Conservation (phyloP, 2,113 vertebrate species). For the Harpagus bidentatus region DNA sequence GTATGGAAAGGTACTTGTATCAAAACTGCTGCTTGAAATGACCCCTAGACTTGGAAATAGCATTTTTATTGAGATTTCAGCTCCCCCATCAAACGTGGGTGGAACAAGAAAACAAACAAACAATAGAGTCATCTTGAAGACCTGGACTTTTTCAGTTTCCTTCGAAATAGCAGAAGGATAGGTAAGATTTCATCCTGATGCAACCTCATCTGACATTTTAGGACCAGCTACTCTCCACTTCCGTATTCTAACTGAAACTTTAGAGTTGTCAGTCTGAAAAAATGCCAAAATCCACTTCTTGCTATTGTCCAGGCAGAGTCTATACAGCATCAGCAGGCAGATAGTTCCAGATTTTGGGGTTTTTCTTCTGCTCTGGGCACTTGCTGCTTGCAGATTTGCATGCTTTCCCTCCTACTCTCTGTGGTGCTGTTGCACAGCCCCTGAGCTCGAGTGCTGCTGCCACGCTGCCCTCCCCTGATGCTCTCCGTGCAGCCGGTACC, state of each 20-base stretch:
- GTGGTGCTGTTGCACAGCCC: neutral
- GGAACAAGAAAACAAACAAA: neutral
- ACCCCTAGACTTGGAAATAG: neutral
- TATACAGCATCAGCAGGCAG: neutral
- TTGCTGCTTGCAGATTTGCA: neutral
- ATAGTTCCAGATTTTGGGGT: fast-evolving
- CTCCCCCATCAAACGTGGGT: neutral
- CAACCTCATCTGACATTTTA: neutral
- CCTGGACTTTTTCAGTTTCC: neutral
- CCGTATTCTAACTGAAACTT: neutral
- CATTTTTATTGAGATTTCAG: neutral
- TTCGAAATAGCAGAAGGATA: neutral
- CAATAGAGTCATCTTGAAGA: neutral
- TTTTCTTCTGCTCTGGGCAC: neutral
- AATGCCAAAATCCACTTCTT: neutral
- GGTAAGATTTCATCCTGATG: neutral
- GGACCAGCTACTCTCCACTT: neutral
- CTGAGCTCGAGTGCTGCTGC: fast-evolving
- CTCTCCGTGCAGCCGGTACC: fast-evolving
- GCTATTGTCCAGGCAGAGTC: neutral
- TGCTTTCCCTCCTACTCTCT: neutral
- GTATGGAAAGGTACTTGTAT: neutral
- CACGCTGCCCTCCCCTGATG: fast-evolving
- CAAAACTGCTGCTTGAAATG: neutral
- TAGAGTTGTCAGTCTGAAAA: neutral